phyloP scores from a whole-genome alignment of 2,113 vertebrate species.

The Melanocharis versteri region DNA sequence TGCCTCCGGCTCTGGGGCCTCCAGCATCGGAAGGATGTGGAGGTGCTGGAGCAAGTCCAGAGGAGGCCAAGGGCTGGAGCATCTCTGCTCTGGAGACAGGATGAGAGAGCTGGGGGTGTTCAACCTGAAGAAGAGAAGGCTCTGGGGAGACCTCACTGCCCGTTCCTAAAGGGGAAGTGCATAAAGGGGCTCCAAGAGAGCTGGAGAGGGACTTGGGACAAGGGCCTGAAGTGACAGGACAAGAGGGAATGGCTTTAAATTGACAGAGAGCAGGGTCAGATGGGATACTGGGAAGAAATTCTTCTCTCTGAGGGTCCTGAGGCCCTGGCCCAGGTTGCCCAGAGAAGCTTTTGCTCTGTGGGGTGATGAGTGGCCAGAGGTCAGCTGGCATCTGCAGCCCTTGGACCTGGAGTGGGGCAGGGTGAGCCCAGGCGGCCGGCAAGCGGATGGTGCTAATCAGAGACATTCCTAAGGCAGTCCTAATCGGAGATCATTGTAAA shows the following conservation, averaged over 20 bases:
- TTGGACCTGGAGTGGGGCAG: neutral
- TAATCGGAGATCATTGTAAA: constrained; percentile 49
- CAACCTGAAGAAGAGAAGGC: neutral
- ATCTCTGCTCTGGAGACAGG: neutral
- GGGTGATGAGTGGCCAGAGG: neutral
- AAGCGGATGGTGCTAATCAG: neutral
- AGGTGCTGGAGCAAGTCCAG: neutral
- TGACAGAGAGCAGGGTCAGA: neutral
- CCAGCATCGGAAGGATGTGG: neutral
- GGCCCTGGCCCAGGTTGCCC: neutral
- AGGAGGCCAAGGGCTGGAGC: neutral
- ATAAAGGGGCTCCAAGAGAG: neutral
- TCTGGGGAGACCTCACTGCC: neutral
- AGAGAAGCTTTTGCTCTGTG: neutral
- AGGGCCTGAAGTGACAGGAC: neutral
- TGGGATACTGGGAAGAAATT: neutral
- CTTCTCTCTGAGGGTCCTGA: neutral
- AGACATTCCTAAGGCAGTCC: neutral
- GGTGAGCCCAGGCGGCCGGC: rapidly evolving
- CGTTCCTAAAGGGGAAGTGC: neutral
- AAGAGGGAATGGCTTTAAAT: neutral
- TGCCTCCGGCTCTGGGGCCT: neutral
- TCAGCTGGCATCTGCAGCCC: neutral
- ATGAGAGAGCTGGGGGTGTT: neutral
- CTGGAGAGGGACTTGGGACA: neutral